Percentiles rank a stretch among this genome's conserved stretches.
Conservation (phyloP, 2,113 vertebrate genomes). For the Marmota flaviventris region DNA sequence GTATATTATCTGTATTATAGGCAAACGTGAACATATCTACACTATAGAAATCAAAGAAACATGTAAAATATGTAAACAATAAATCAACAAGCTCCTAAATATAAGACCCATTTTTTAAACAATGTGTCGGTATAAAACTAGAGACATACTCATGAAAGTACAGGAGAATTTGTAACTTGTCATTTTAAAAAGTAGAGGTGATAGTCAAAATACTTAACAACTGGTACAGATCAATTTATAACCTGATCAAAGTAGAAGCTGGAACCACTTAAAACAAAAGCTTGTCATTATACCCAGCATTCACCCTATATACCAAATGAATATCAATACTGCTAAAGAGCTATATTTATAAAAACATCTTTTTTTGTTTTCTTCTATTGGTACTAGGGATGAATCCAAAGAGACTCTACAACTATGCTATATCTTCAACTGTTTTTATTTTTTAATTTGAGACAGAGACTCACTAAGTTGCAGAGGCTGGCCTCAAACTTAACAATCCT, state of each 20-base stretch:
- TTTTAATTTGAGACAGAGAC: no score
- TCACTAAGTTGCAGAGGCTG: no score
- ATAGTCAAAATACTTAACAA: slow-evolving; percentile 15
- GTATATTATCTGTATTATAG: neutral
- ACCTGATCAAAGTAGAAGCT: neutral
- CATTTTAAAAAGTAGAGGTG: neutral
- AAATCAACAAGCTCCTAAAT: neutral
- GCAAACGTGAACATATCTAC: neutral
- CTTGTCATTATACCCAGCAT: neutral
- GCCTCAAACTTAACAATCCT: no score
- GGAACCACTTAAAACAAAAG: neutral
- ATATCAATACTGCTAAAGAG: neutral
- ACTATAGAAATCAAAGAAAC: neutral
- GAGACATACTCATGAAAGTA: neutral
- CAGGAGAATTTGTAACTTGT: neutral
- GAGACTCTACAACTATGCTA: no score
- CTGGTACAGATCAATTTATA: neutral
- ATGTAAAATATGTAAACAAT: neutral
- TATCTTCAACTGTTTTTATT: no score
- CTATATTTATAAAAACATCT: neutral
- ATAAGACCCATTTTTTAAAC: slow-evolving; percentile 3
- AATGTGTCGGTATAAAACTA: neutral
- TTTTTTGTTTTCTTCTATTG: no score
- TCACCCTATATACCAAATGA: neutral
- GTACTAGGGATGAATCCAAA: no score